Conservation (phyloP, 1,140 invertebrate species). For the Drosophila mauritiana region DNA sequence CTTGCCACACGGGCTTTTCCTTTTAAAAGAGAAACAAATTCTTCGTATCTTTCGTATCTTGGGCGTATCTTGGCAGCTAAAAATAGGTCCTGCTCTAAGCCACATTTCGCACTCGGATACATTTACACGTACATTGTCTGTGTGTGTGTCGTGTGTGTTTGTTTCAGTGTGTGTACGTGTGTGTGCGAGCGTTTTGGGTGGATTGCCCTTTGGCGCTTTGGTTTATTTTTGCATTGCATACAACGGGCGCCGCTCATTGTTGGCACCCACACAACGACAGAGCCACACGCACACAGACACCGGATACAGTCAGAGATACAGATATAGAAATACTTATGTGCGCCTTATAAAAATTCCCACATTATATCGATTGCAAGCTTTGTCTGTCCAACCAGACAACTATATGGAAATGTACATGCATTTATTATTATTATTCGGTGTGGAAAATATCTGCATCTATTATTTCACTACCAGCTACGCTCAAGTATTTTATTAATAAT, state of each 20-base stretch:
- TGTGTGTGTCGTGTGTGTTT: not conserved
- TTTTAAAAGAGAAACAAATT: slow-evolving; percentile 42
- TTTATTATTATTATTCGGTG: slow-evolving; percentile 18
- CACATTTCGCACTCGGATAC: not conserved
- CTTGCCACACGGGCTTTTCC: slow-evolving; percentile 12
- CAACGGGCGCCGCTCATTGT: slow-evolving; percentile 42
- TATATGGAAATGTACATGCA: slow-evolving; percentile 18
- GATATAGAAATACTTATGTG: slow-evolving; percentile 18
- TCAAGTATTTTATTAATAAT: slow-evolving; percentile 43
- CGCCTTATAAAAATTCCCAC: slow-evolving; percentile 18
- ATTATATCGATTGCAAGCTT: slow-evolving; percentile 85
- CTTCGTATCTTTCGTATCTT: slow-evolving; percentile 26
- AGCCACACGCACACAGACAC: not conserved
- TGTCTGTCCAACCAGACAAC: not conserved
- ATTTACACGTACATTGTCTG: not conserved
- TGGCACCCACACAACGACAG: slow-evolving; percentile 2
- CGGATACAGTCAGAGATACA: not conserved
- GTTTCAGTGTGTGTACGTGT: slow-evolving; percentile 10
- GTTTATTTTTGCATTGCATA: slow-evolving; percentile 63
- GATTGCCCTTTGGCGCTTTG: slow-evolving; percentile 55
- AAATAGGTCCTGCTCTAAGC: slow-evolving; percentile 41
- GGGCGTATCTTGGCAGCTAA: slow-evolving; percentile 42
- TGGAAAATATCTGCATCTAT: slow-evolving; percentile 23
- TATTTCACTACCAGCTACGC: slow-evolving; percentile 4
- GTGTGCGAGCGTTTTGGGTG: slow-evolving; percentile 20